Conservation (phyloP, 30 jellyfish, hydroid and myxozoan species). For the Hydra vulgaris region DNA sequence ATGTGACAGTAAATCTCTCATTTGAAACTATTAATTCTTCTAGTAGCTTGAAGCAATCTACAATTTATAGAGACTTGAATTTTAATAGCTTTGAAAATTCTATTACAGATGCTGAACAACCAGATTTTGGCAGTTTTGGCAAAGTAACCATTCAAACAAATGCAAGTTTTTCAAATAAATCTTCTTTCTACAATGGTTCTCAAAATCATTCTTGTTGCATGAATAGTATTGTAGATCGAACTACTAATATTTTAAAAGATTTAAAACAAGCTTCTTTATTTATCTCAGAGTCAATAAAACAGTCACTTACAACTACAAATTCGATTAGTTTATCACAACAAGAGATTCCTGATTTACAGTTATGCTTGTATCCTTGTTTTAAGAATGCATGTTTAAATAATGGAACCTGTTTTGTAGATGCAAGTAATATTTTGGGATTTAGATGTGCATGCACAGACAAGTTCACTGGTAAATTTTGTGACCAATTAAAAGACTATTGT, state of each 20-base stretch:
- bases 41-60: neutral
- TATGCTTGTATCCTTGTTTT: neutral
- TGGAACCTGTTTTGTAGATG: neutral
- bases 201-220: too few relatives aligned
- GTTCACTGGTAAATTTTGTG: slow-evolving; percentile 3
- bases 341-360: neutral
- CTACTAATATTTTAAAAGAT: too few relatives aligned
- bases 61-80: too few relatives aligned
- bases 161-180: too few relatives aligned
- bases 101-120: neutral
- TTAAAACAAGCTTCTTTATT: too few relatives aligned
- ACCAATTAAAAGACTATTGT: neutral
- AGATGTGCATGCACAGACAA: neutral
- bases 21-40: neutral
- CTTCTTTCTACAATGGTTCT: too few relatives aligned
- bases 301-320: too few relatives aligned
- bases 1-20: neutral
- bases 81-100: neutral
- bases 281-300: too few relatives aligned
- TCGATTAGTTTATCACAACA: neutral
- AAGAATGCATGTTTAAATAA: neutral
- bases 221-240: too few relatives aligned
- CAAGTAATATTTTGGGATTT: neutral
- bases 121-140: too few relatives aligned
- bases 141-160: too few relatives aligned